Percentiles rank a stretch among this genome's conserved stretches.
phyloP scores from a whole-genome alignment of 2,113 vertebrate genomes.

The Elachura formosa region DNA sequence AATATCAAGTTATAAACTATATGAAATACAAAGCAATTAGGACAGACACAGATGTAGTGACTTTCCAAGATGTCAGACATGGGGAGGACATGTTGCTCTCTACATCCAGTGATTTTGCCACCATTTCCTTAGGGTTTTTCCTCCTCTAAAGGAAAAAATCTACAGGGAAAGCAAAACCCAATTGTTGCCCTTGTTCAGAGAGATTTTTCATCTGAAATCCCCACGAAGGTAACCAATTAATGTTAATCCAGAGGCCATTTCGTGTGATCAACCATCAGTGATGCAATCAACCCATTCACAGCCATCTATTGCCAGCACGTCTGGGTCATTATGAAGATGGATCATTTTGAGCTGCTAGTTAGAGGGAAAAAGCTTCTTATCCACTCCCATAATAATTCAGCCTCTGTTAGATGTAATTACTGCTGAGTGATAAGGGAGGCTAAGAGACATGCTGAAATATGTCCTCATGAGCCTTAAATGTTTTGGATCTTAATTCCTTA shows the following conservation, averaged over 20 bases:
- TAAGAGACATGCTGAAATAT: neutral
- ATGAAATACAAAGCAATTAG: neutral
- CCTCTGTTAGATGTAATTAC: neutral
- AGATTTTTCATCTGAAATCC: neutral
- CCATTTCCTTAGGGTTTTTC: neutral
- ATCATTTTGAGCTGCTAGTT: conserved; percentile 2
- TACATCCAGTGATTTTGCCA: neutral
- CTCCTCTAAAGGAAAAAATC: neutral
- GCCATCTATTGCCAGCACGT: conserved; percentile 26
- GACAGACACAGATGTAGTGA: neutral
- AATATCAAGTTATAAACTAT: neutral
- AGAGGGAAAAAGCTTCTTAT: conserved; percentile 19
- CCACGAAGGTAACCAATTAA: conserved; percentile 28
- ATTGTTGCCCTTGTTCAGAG: neutral
- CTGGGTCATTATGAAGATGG: conserved; percentile 28
- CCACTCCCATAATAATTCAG: neutral
- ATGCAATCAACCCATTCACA: conserved; percentile 33
- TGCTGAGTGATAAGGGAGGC: neutral
- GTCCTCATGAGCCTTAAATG: neutral
- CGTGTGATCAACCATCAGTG: conserved; percentile 29
- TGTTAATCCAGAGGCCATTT: conserved; percentile 34
- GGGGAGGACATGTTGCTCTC: neutral
- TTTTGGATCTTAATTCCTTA: conserved; percentile 18
- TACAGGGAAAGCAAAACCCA: neutral
- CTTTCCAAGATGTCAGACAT: neutral